Percentiles rank a stretch among this genome's conserved stretches.
Conservation (phyloP, 2,888 invertebrate genomes). For the Amiota mariae region DNA sequence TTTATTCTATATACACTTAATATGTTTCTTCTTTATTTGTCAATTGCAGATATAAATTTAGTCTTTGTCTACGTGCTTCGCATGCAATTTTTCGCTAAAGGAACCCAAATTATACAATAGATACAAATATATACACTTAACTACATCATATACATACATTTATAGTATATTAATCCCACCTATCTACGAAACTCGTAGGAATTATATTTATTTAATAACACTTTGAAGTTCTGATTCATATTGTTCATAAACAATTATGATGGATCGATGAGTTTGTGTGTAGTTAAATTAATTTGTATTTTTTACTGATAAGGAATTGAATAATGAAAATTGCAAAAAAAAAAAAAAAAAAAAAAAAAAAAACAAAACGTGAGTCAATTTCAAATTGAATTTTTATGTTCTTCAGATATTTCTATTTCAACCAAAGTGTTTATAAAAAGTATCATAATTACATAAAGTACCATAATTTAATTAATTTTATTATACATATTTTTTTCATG, state of each 20-base stretch:
- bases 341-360: neutral
- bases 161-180: neutral
- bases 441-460: too few relatives aligned
- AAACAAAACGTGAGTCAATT: neutral
- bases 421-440: too few relatives aligned
- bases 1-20: too few relatives aligned
- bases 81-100: slow-evolving; percentile 1
- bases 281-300: neutral
- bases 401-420: too few relatives aligned
- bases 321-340: neutral
- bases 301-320: too few relatives aligned
- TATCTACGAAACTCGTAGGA: neutral
- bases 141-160: too few relatives aligned
- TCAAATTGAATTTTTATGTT: too few relatives aligned
- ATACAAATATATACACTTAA: too few relatives aligned
- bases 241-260: slow-evolving; percentile 20
- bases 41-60: slow-evolving; percentile 2
- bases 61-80: slow-evolving; percentile 14
- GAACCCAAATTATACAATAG: too few relatives aligned
- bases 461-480: too few relatives aligned
- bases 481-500: too few relatives aligned
- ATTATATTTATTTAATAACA: neutral
- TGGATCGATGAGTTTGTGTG: slow-evolving; percentile 6
- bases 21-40: neutral
- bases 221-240: slow-evolving; percentile 20